Evolutionary conservation across 2,888 invertebrate genomes (phyloP), one percentile per base, ranked within the genome.

Genomic region (Perizoma affinitatum): DNA sequence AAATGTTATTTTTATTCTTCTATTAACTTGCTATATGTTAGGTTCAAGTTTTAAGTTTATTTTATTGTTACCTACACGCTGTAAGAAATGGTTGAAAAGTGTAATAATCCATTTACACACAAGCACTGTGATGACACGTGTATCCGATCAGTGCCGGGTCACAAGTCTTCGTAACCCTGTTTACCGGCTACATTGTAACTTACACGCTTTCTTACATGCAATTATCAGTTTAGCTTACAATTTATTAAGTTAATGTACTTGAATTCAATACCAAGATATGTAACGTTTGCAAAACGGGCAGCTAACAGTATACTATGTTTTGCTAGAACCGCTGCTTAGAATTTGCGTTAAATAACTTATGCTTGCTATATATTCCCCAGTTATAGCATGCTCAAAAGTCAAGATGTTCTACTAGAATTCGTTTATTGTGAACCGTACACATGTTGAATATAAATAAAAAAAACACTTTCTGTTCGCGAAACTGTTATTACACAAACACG

Each of bases 391-490:
- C 22, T 3, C 22, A 22, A 22, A 22, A 22, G 1, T 1, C 22
- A 22, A 35, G 6, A 1, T n/a, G n/a, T 38, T 35, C 5, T n/a
- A 9, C 46, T 34, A 46, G 35, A 35, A 5, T 46, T 38, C 11
- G 48, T 46, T 46, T 34, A 46, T 46, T 46, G 44, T 41, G 7
- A 35, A 33, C 38, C 9, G 4, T 34, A 33, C 11, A 54, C 40
- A 41, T 45, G 35, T 48, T 47, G 38, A 35, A 56, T 52, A 50
- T 33, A 61, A 57, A 67, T 48, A 59, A 58, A 35, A 56, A 22
- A 22, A 22, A 40, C 59, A 63, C 64, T 65, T 65, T 66, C 64
- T 52, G 58, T 58, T 62, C 36, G 43, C 52, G 45, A 52, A 54
- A 58, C 44, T 59, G 49, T 54, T 54, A 65, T 64, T 60, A 62